Evolutionary conservation across 1,140 invertebrate genomes (phyloP), one percentile per base, ranked within the genome.

Genomic region (Holcopasites calliopsidis): DNA sequence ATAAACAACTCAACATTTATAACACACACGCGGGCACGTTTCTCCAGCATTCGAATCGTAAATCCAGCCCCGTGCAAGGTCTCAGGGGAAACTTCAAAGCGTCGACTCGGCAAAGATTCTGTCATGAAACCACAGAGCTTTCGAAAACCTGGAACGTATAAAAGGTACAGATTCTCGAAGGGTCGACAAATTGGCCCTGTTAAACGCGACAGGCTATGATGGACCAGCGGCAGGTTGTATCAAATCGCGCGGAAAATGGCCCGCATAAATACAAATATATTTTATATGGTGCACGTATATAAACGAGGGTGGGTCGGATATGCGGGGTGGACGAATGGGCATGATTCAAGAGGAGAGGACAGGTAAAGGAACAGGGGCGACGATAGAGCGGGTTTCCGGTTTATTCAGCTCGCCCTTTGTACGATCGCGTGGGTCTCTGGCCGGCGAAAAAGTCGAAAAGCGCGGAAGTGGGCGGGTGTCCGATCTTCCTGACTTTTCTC

Each of bases 321-420:
- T 50, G 50, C 2, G 1, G 33, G 31, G 49, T 31, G 23, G 35
- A 23, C 57, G 58, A 26, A 58, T 47, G 54, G 70, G 50, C 69
- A 33, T 40, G 62, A 69, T 76, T 72, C 13, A 70, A 77, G 28
- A 66, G 70, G 55, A 58, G 38, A 50, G 55, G 61, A 86, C 84
- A 87, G 83, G 85, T 85, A 88, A 86, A 47, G 68, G 81, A 76
- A 58, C 81, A 85, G 76, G 65, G 50, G 75, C 64, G 75, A 76
- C 72, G 82, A 88, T 84, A 75, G 80, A 86, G 79, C 86, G 86
- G 83, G 84, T 89, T 88, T 90, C 89, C 89, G 88, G 88, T 87
- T 78, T 75, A 90, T 90, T 90, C 86, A 87, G 35, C 31, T 35
- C 10, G n/a, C 35, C 40, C 40, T 38, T 79, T 76, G 47, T 86